A percentile compares a stretch with the other conserved stretches of the same genome.
Evolutionary conservation across 53 echinoderm and acorn worm species (phyloP).

Genomic region (Crossaster papposus): DNA sequence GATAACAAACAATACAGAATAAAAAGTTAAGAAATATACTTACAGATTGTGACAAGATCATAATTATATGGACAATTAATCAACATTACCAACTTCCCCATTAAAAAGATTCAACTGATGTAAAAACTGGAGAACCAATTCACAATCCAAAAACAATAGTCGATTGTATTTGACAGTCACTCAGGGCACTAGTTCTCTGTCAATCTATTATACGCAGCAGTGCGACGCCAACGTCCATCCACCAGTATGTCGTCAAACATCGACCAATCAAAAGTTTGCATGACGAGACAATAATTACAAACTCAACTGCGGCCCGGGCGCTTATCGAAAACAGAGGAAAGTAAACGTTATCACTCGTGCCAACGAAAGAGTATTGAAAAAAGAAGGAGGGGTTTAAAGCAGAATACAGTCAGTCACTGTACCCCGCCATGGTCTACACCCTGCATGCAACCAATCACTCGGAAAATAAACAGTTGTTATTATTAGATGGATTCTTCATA

Average conservation of each 20-base stretch:
- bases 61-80: too few relatives aligned
- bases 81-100: background rate
- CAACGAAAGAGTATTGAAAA: background rate
- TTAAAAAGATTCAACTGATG: background rate
- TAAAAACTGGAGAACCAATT: background rate
- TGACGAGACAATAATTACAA: slow-evolving; percentile 56
- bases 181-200: slow-evolving; percentile 13
- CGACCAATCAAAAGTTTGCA: slow-evolving; percentile 75
- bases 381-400: slow-evolving; percentile 22
- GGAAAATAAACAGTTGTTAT: slow-evolving; percentile 66
- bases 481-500: slow-evolving; percentile 63
- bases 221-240: slow-evolving; percentile 54
- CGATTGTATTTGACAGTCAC: background rate
- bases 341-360: slow-evolving; percentile 49
- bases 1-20: too few relatives aligned
- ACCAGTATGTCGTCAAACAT: slow-evolving; percentile 59
- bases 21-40: too few relatives aligned
- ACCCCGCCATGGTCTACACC: slow-evolving; percentile 38
- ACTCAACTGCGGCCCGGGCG: slow-evolving; percentile 12
- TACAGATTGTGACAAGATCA: too few relatives aligned
- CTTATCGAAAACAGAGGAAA: slow-evolving; percentile 43
- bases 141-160: background rate
- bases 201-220: slow-evolving; percentile 17
- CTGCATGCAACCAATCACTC: slow-evolving; percentile 44
- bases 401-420: slow-evolving; percentile 23